These are phyloP conservation scores for Chrysodeixis includens DNA, from an alignment of 2,888 invertebrate species.

Conservation along the genomic window DNA sequence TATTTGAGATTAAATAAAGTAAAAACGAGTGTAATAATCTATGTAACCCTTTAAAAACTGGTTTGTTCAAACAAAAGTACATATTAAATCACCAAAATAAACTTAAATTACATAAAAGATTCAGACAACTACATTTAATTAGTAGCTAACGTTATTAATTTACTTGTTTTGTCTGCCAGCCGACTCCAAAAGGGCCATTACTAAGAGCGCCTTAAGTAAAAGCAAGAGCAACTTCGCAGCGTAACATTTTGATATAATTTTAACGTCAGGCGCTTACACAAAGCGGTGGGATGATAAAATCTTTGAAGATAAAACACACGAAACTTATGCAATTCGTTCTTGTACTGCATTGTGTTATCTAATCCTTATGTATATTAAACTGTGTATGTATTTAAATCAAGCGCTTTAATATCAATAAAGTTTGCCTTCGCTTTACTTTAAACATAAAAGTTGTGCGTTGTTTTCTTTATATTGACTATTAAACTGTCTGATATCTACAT, in stretches of 20 bases:
- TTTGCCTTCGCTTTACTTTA: no score
- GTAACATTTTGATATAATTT: conserved; percentile 52
- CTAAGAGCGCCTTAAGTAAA: conserved; percentile 41
- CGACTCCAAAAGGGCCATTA: conserved; percentile 31
- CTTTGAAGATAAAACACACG: conserved; percentile 24
- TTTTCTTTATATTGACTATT: no score
- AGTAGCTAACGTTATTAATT: conserved; percentile 16
- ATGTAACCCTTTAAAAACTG: background rate
- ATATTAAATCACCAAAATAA: background rate
- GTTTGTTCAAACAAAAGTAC: background rate
- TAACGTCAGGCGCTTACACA: conserved; percentile 52
- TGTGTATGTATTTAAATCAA: background rate
- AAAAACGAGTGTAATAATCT: background rate
- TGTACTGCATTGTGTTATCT: conserved; percentile 6
- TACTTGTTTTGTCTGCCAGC: conserved; percentile 15
- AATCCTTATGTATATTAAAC: background rate
- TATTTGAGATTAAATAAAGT: no score
- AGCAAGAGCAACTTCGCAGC: conserved; percentile 43
- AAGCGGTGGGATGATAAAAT: conserved; percentile 34
- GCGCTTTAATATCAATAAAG: no score
- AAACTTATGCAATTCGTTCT: conserved; percentile 29
- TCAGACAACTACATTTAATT: conserved; percentile 11
- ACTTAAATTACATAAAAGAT: background rate
- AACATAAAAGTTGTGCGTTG: no score
- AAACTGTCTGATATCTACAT: no score